Percentiles rank a stretch among this genome's conserved stretches.
Conservation (phyloP, 2,888 invertebrate genomes). For the Cheilosia vulpina region DNA sequence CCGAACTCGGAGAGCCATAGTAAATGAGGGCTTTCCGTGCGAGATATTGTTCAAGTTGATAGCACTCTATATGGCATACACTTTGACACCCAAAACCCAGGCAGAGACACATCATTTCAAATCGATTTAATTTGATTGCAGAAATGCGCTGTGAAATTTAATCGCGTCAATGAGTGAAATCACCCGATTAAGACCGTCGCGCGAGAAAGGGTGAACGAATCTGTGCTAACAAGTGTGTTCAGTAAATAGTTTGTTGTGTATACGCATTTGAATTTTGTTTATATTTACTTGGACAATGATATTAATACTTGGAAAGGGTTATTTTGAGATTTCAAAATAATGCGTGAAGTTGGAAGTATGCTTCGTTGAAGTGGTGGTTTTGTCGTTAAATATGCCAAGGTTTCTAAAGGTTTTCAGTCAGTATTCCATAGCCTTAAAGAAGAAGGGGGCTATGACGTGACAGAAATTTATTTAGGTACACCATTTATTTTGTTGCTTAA, state of each 20-base stretch:
- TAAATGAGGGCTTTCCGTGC: constrained; percentile 56
- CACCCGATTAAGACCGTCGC: constrained; percentile 46
- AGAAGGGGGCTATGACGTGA: no score
- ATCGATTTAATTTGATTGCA: constrained; percentile 72
- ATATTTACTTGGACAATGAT: constrained; percentile 56
- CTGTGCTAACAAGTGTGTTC: constrained; percentile 8
- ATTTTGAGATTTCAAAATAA: no score
- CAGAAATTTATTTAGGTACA: no score
- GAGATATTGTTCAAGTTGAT: constrained; percentile 56
- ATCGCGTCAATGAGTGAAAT: constrained; percentile 61
- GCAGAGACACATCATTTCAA: constrained; percentile 54
- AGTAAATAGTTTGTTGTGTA: not conserved
- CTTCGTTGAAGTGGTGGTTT: no score
- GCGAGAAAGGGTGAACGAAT: constrained; percentile 7
- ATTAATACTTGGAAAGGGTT: not conserved
- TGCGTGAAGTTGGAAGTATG: no score
- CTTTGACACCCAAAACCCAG: constrained; percentile 35
- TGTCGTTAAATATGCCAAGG: no score
- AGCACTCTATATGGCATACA: constrained; percentile 44
- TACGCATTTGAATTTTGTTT: not conserved
- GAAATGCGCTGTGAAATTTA: constrained; percentile 73
- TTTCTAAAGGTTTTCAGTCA: no score
- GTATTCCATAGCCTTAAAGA: no score
- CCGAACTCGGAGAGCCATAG: not conserved
- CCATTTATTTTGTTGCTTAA: no score